Evolutionary conservation across 2,113 vertebrate species (phyloP).

Genomic region (Corvus moneduloides): DNA sequence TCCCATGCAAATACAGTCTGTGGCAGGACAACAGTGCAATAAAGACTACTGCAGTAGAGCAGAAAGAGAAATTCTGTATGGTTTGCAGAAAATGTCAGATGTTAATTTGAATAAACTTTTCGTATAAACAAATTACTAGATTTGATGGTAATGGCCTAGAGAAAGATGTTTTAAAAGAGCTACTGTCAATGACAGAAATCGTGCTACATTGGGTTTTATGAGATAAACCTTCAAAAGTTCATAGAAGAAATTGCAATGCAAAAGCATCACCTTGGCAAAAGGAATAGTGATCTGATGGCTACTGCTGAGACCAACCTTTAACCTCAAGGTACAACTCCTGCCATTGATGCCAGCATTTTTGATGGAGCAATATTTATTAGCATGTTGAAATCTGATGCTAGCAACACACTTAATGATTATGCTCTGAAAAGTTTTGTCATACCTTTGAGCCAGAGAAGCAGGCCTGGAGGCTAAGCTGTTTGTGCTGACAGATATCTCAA

Average conservation of each 20-base stretch:
- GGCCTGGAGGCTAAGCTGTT: neutral
- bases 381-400: neutral
- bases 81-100: neutral
- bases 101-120: neutral
- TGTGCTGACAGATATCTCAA: neutral
- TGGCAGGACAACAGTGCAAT: neutral
- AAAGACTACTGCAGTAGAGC: neutral
- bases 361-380: neutral
- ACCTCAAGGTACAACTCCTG: neutral
- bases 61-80: neutral
- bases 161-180: neutral
- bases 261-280: neutral
- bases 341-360: neutral
- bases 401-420: neutral
- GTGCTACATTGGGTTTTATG: neutral
- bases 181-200: neutral
- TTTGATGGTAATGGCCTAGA: neutral
- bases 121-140: neutral
- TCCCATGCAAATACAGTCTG: neutral
- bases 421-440: neutral
- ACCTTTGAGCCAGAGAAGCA: neutral
- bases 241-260: neutral
- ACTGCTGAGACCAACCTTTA: neutral
- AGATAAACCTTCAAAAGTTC: neutral
- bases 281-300: neutral